Percentiles rank a stretch among this genome's conserved stretches.
These are phyloP conservation scores for Muscicapa striata DNA, from an alignment of 2,797 vertebrate species.

Conservation along the genomic window DNA sequence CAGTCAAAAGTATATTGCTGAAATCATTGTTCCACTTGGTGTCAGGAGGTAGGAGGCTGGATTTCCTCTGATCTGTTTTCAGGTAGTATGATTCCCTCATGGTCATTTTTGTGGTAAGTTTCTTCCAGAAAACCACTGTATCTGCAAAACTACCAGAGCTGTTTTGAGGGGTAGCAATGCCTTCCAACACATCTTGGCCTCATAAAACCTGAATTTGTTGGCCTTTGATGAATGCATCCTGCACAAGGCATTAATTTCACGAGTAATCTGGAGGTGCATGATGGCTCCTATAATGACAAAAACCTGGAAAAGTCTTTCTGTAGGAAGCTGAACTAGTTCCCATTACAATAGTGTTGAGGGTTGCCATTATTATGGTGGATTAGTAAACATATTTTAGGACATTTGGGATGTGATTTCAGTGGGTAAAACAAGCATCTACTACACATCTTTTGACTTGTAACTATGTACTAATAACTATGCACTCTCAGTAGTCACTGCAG, in stretches of 20 bases:
- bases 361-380: not conserved
- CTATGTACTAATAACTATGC: not conserved
- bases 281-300: not conserved
- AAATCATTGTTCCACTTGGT: not conserved
- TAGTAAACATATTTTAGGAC: not conserved
- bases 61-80: not conserved
- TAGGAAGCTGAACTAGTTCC: not conserved
- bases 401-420: not conserved
- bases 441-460: not conserved
- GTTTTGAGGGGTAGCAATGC: not conserved
- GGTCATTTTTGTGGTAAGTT: not conserved
- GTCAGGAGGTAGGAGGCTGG: not conserved
- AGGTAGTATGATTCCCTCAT: not conserved
- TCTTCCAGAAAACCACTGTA: not conserved
- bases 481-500: not conserved
- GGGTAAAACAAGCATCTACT: not conserved
- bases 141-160: not conserved
- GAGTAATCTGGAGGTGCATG: not conserved
- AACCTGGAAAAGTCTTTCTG: not conserved
- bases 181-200: not conserved
- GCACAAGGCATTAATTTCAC: not conserved
- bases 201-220: not conserved
- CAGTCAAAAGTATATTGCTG: not conserved
- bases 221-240: not conserved
- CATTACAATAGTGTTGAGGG: not conserved